Percentiles rank a stretch among this genome's conserved stretches.
phyloP scores from a whole-genome alignment of 1,140 invertebrate genomes.

The Mesaphorura yosii region DNA sequence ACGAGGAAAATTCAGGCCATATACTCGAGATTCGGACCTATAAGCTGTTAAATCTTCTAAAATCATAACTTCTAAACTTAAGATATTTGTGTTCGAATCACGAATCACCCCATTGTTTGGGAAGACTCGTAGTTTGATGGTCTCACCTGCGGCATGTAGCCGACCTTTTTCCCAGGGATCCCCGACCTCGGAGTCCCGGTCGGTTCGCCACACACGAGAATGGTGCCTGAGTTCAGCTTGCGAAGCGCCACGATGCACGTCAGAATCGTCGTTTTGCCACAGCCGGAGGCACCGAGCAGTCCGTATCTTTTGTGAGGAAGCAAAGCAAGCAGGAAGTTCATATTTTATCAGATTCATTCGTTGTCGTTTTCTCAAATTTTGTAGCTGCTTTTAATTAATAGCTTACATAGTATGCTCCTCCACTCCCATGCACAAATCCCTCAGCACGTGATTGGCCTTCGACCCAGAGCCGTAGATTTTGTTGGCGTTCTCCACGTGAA shows the following conservation, averaged over 20 bases:
- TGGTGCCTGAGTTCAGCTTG: conserved; percentile 65
- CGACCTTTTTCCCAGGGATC: conserved; percentile 69
- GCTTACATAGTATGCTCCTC: conserved; percentile 4
- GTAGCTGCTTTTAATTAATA: background rate
- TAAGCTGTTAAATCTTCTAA: too few species aligned
- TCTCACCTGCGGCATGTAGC: conserved; percentile 49
- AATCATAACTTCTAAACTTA: too few species aligned
- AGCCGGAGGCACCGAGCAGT: conserved; percentile 69
- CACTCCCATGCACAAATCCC: background rate
- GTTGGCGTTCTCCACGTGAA: too few species aligned
- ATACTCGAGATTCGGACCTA: too few species aligned
- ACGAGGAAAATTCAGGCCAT: too few species aligned
- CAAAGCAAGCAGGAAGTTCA: background rate
- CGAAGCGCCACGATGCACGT: conserved; percentile 74
- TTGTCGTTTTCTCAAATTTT: too few species aligned
- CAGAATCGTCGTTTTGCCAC: conserved; percentile 72
- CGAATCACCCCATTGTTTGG: too few species aligned
- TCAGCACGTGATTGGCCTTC: background rate
- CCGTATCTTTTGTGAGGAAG: background rate
- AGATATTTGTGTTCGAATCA: too few species aligned
- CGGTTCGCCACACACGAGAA: conserved; percentile 69
- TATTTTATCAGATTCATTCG: too few species aligned
- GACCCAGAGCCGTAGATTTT: background rate
- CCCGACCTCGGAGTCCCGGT: conserved; percentile 58
- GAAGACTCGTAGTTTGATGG: too few species aligned